phyloP scores from a whole-genome alignment of 2,888 invertebrate species.

The Matsumyia berberina region DNA sequence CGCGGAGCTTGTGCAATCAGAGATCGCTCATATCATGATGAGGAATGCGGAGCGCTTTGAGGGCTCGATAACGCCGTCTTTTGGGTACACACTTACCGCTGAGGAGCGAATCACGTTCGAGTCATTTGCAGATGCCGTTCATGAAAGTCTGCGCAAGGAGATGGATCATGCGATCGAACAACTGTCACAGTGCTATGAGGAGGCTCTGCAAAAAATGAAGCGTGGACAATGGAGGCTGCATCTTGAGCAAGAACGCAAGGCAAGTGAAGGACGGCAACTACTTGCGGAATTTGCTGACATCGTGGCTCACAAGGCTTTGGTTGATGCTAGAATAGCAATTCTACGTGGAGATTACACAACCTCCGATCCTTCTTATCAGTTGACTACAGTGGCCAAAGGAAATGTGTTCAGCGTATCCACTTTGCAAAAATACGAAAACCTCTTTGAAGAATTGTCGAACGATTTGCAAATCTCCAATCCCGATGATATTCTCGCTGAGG shows the following conservation, averaged over 20 bases:
- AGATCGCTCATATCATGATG: conserved; percentile 90
- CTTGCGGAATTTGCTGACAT: conserved; percentile 89
- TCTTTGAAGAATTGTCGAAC: conserved; percentile 81
- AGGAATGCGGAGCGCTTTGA: conserved; percentile 90
- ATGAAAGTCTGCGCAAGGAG: conserved; percentile 89
- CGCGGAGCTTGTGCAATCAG: conserved; percentile 90
- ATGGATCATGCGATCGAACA: conserved; percentile 89
- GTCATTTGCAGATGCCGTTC: conserved; percentile 90
- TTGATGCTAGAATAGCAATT: conserved; percentile 90
- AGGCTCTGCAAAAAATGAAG: conserved; percentile 87
- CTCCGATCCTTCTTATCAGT: conserved; percentile 20
- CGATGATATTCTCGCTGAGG: conserved; percentile 81
- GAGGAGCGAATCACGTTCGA: conserved; percentile 89
- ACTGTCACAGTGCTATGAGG: conserved; percentile 88
- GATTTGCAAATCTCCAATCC: conserved; percentile 81
- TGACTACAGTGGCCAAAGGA: conserved; percentile 24
- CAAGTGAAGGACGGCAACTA: conserved; percentile 85
- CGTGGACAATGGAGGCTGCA: conserved; percentile 84
- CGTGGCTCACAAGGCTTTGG: conserved; percentile 89
- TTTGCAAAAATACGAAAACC: conserved; percentile 81
- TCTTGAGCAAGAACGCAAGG: conserved; percentile 85
- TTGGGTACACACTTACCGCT: conserved; percentile 87
- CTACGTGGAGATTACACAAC: conserved; percentile 86
- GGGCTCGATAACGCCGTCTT: conserved; percentile 85
- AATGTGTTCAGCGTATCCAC: conserved; percentile 78